Conservation (phyloP, 2,888 invertebrate species). For the Galerucella calmariensis region DNA sequence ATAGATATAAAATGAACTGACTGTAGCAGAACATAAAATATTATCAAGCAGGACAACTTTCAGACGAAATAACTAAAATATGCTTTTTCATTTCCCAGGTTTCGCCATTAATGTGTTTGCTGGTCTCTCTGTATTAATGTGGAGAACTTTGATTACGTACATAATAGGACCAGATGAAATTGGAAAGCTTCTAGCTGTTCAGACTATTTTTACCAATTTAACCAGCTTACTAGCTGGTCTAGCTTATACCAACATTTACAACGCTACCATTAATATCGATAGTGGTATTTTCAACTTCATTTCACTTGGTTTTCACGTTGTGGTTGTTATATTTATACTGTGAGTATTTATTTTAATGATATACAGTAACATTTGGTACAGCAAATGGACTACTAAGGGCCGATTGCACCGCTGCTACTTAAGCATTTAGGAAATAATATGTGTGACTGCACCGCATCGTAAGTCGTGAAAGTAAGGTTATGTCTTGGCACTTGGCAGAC, state of each 20-base stretch:
- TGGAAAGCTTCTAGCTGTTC: slow-evolving; percentile 73
- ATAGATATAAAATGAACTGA: too few species aligned
- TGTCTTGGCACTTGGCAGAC: too few species aligned
- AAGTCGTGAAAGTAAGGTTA: too few species aligned
- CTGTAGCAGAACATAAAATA: too few species aligned
- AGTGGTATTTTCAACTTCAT: slow-evolving; percentile 72
- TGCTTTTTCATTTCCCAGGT: not conserved
- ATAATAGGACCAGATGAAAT: slow-evolving; percentile 70
- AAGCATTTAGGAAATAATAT: too few species aligned
- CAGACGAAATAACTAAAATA: not conserved
- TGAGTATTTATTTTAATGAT: slow-evolving; percentile 1
- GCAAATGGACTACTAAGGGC: too few species aligned
- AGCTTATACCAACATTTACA: slow-evolving; percentile 74
- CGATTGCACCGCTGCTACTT: too few species aligned
- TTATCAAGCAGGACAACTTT: too few species aligned
- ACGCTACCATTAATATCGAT: slow-evolving; percentile 67
- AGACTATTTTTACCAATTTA: slow-evolving; percentile 74
- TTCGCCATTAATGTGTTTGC: slow-evolving; percentile 40
- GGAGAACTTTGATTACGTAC: slow-evolving; percentile 72
- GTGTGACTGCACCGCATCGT: too few species aligned
- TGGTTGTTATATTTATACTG: not conserved
- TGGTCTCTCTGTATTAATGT: slow-evolving; percentile 69
- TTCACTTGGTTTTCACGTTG: slow-evolving; percentile 9
- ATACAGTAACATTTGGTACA: not conserved
- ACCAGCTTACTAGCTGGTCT: slow-evolving; percentile 72